Evolutionary conservation across 2,797 vertebrate species (phyloP).

Genomic region (Falco cherrug): DNA sequence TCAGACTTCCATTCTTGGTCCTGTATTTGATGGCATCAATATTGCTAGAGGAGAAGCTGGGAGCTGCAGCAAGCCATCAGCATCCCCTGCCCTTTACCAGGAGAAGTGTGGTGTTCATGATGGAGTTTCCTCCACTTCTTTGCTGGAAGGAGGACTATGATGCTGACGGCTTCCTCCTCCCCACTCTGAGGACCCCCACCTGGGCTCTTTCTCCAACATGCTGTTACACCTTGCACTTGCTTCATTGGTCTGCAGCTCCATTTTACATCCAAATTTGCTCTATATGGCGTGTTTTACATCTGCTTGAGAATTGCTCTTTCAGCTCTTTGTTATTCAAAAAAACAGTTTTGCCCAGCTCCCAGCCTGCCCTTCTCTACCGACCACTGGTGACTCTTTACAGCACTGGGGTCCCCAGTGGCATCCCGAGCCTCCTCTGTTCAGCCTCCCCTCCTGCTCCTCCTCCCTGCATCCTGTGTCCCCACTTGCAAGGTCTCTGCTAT

Average conservation of each 20-base stretch:
- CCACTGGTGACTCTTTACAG: background rate
- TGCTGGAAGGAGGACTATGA: background rate
- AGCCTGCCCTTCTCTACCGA: background rate
- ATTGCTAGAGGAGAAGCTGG: background rate
- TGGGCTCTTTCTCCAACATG: background rate
- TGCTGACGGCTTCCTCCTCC: background rate
- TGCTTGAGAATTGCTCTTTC: background rate
- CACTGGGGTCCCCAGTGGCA: background rate
- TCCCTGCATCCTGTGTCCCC: background rate
- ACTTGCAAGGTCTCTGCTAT: background rate
- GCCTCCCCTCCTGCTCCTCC: background rate
- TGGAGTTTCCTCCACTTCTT: background rate
- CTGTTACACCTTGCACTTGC: background rate
- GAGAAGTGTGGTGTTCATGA: background rate
- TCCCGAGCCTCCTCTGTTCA: rapidly evolving
- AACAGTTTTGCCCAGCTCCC: background rate
- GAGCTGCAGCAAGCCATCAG: background rate
- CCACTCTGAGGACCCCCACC: background rate
- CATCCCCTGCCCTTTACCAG: background rate
- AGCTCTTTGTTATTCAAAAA: background rate
- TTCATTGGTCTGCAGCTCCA: background rate
- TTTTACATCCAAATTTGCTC: background rate
- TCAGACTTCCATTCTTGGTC: background rate
- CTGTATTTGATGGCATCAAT: background rate
- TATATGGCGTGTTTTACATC: no score